Conservation (phyloP, 37 sponge, comb jelly and placozoan genomes). For the Aphrocallistes beatrix region DNA sequence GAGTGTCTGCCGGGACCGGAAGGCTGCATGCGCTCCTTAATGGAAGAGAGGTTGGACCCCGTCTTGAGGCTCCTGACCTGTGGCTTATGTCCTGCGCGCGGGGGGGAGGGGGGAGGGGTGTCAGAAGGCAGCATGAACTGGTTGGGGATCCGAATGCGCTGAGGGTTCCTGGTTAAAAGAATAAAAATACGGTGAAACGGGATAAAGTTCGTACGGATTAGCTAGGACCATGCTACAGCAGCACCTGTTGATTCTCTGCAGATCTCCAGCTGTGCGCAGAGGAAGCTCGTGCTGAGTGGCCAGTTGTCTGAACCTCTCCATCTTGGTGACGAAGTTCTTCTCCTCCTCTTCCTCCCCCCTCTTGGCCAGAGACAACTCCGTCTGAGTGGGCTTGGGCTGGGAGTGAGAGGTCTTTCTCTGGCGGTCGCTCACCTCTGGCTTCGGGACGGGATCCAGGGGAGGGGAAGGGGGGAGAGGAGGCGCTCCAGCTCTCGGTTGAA, state of each 20-base stretch:
- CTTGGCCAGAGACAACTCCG: not conserved
- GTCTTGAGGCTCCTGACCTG: no score
- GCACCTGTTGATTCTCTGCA: not conserved
- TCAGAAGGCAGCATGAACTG: not conserved
- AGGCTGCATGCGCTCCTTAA: conserved; percentile 1
- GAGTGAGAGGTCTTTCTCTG: not conserved
- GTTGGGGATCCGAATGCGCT: not conserved
- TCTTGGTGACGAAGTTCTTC: not conserved
- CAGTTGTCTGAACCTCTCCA: conserved; percentile 1
- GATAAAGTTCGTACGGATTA: no score
- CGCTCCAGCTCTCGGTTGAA: not conserved
- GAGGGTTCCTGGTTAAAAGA: not conserved
- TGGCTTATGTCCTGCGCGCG: not conserved
- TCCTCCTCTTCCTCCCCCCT: conserved; percentile 2
- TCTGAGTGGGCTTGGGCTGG: not conserved
- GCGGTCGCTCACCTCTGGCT: not conserved
- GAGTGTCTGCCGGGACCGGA: not conserved
- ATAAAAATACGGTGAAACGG: no score
- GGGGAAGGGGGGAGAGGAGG: no score
- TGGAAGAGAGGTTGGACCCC: not conserved
- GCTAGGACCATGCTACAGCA: not conserved
- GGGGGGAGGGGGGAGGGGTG: conserved; percentile 1
- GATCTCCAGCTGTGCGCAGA: not conserved
- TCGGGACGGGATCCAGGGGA: no score
- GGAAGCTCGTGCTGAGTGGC: conserved; percentile 2